These are phyloP conservation scores for Pteromalus puparum DNA, from an alignment of 1,140 invertebrate species.

Conservation along the genomic window DNA sequence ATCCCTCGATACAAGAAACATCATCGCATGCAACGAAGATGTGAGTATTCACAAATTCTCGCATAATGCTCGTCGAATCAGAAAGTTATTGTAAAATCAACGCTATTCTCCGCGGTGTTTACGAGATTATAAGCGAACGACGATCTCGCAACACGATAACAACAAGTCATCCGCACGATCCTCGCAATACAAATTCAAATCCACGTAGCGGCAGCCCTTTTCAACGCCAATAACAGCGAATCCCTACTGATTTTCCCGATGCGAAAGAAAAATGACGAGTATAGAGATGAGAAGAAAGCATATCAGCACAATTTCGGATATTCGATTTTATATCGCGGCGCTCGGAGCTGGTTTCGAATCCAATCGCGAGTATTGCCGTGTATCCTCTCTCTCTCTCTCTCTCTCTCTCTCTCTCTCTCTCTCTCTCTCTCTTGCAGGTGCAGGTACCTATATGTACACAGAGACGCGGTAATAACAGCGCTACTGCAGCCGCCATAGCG, in stretches of 20 bases:
- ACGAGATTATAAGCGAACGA: no score
- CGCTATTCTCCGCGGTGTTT: no score
- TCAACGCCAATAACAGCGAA: neutral
- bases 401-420: neutral
- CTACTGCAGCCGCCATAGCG: neutral
- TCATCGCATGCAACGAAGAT: no score
- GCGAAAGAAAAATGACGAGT: neutral
- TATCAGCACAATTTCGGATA: slow-evolving; percentile 1
- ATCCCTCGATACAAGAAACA: no score
- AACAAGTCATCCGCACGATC: no score
- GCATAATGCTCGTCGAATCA: no score
- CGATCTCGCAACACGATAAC: no score
- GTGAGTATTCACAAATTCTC: no score
- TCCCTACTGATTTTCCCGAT: neutral
- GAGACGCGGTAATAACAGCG: slow-evolving; percentile 8
- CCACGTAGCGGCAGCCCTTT: no score
- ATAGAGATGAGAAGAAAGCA: neutral
- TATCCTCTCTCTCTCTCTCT: neutral
- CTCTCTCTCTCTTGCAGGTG: neutral
- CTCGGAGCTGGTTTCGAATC: neutral
- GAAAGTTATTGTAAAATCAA: no score
- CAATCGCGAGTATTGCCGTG: neutral
- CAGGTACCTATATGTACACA: neutral
- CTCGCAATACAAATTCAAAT: no score
- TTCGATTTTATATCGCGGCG: neutral